Base-by-base conservation (phyloP, 2,888 invertebrate genomes). In the Lepeophtheirus nordmannii region DNA sequence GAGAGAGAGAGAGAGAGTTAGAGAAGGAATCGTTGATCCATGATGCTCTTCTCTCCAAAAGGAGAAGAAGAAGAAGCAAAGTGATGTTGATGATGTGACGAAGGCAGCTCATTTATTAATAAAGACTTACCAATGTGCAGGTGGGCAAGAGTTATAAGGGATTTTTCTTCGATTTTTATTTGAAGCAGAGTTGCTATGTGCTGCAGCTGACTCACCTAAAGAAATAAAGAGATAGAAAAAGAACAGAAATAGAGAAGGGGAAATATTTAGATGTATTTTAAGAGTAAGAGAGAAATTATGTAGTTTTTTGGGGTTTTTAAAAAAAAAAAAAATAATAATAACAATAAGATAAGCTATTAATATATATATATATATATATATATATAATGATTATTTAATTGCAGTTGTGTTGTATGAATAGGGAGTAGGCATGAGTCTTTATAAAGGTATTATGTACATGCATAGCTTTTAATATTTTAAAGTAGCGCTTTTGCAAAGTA, bases 161-260 rank as follows among this genome's bases (percentile, higher is more conserved):
- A 61, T 22, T 61, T 61, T 61, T 61, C 61, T 61, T 61, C 61
- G 30, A 37, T 61, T 61, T 23, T 61, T 61, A 38, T 61, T 61
- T 37, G 61, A 61, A 61, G 61, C 17, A 46, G 53, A 46, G 53
- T 46, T 14, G 53, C 53, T 46, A 58, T 39, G 61, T 37, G 37
- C 39, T 22, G 37, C 61, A 30, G 22, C 23, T 30, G 61, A 61
- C 61, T 61, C 61, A 61, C 61, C 61, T 61, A 61, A 20, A 23
- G 58, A 8, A 46, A 46, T 17, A 17, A n/a, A 17, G 53, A 46
- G 17, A 17, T n/a, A n/a, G 17, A 46, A 23, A 58, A 38, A 61
- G 61, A 61, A 61, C n/a, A 37, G 37, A 61, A 61, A 11, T 61
- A 10, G 23, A 46, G 14, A 46, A 17, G 17, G 53, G 17, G 17